phyloP scores from a whole-genome alignment of 2,888 invertebrate genomes.

The Thelaira solivaga region DNA sequence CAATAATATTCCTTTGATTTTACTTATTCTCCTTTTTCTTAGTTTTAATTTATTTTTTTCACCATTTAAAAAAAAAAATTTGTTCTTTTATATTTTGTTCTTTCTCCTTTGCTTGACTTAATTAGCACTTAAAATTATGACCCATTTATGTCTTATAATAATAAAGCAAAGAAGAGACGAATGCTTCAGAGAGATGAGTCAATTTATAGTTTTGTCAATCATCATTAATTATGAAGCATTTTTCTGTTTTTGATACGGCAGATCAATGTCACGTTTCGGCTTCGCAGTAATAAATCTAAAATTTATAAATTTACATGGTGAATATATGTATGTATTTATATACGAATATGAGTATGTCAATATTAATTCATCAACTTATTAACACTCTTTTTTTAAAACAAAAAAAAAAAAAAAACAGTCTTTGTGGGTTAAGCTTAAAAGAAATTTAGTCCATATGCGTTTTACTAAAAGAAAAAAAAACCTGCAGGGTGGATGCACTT shows the following conservation, averaged over 20 bases:
- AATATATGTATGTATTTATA: neutral
- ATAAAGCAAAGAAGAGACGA: neutral
- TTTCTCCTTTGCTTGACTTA: neutral
- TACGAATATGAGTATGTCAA: too few relatives aligned
- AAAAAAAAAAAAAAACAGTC: too few relatives aligned
- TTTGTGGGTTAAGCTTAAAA: too few relatives aligned
- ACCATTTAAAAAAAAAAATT: too few relatives aligned
- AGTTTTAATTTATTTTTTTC: neutral
- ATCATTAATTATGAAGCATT: slow-evolving; percentile 42
- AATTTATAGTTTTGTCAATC: slow-evolving; percentile 48
- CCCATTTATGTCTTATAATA: slow-evolving; percentile 47
- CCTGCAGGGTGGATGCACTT: too few relatives aligned
- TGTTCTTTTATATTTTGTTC: neutral
- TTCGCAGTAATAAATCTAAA: slow-evolving; percentile 4
- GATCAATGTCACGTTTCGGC: slow-evolving; percentile 35
- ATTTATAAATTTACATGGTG: neutral
- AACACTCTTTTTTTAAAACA: neutral
- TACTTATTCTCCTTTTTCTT: too few relatives aligned
- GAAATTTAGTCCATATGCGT: too few relatives aligned
- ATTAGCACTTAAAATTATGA: slow-evolving; percentile 26
- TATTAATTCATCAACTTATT: too few relatives aligned
- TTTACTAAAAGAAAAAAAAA: too few relatives aligned
- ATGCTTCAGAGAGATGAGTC: slow-evolving; percentile 8
- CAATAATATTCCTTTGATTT: too few relatives aligned
- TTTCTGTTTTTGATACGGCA: slow-evolving; percentile 13